Base-by-base conservation (phyloP, 2,113 vertebrate genomes). In the Forbesichthys agassizii region DNA sequence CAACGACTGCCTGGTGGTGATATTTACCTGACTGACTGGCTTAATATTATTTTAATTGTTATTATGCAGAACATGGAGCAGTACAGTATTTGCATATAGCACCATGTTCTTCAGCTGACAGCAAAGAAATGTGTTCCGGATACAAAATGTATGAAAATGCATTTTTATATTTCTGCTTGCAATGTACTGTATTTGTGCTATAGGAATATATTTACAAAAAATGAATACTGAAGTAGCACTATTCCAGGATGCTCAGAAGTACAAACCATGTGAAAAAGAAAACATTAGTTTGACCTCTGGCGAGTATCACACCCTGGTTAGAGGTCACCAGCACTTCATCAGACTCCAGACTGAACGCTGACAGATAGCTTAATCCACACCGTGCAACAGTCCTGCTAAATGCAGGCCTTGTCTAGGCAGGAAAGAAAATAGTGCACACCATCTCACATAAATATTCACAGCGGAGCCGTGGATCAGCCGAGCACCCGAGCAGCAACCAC, bases 381-480 rank as follows among this genome's bases (percentile, higher is more conserved):
- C 9, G 70, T 48, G 36, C 59, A 18, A 48, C 76, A 75, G 72
- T 48, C 46, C 49, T 27, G 48, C 46, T 51, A 18, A 54, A 11
- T 65, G 65, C 11, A 51, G 18, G 36, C 46, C 9, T 5, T 55
- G 36, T 51, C 57, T 75, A 54, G 64, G 81, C 58, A 61, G 36
- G 20, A 16, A 62, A 36, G n/a, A 66, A 56, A 65, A 52, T 48
- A 27, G 46, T 66, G 73, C 54, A 76, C 27, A 77, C 5, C 63
- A 75, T 81, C 46, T 78, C 64, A 67, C 1, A 49, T 86, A 81
- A 78, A 79, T 85, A 82, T 85, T 84, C 68, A 77, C 54, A 0
- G 36, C 81, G 78, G 81, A 81, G 58, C 70, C 81, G 71, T 77
- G 10, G 69, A 79, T 82, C 61, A 74, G 27, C 2, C 27, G 27